phyloP scores from a whole-genome alignment of 2,888 invertebrate species.

The Platycheirus albimanus region DNA sequence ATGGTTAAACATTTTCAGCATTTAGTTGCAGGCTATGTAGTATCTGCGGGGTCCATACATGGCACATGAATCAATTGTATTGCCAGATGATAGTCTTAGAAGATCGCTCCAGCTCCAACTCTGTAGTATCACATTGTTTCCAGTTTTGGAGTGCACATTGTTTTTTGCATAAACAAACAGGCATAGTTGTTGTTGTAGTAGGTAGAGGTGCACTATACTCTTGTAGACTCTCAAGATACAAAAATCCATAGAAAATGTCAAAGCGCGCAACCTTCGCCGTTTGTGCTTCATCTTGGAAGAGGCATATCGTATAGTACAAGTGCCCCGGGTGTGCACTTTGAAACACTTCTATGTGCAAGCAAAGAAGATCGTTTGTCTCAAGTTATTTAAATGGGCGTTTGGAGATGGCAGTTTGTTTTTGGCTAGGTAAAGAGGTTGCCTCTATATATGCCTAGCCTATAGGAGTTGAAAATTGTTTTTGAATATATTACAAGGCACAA shows the following conservation, averaged over 20 bases:
- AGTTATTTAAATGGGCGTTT: constrained; percentile 69
- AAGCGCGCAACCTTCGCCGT: constrained; percentile 69
- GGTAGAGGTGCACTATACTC: not conserved
- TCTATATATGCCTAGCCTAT: no score
- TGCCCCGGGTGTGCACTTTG: constrained; percentile 71
- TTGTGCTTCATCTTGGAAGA: constrained; percentile 8
- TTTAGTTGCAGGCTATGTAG: constrained; percentile 65
- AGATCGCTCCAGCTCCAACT: constrained; percentile 39
- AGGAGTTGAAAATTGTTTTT: constrained; percentile 38
- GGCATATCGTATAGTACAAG: constrained; percentile 45
- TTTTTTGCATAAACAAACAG: constrained; percentile 61
- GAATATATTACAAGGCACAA: constrained; percentile 53
- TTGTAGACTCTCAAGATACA: not conserved
- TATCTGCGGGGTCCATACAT: constrained; percentile 62
- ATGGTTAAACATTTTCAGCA: constrained; percentile 74
- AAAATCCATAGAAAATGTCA: constrained; percentile 51
- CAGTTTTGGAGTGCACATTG: constrained; percentile 55
- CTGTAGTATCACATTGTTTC: constrained; percentile 62
- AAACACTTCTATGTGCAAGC: constrained; percentile 63
- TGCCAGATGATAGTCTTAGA: constrained; percentile 15
- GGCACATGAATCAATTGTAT: constrained; percentile 70
- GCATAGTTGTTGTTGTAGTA: not conserved
- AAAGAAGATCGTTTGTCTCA: constrained; percentile 36
- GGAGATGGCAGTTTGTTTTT: constrained; percentile 52
- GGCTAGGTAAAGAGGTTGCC: constrained; percentile 15